Conservation (phyloP, 1,140 invertebrate genomes). For the Leptopilina boulardi region DNA sequence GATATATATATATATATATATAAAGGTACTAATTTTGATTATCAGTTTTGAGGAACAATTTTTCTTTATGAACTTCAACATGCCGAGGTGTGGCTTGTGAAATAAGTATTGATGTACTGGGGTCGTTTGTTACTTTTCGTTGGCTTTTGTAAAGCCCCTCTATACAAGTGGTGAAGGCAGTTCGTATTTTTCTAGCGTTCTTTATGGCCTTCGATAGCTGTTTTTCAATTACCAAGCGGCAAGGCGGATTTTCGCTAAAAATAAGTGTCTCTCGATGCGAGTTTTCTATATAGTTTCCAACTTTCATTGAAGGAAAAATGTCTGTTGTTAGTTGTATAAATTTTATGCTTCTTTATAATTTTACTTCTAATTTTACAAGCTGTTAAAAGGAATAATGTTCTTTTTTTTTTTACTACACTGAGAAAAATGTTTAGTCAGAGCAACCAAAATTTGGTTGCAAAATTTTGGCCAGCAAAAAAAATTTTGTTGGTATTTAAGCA, state of each 20-base stretch:
- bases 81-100: conserved; percentile 17
- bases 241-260: conserved; percentile 33
- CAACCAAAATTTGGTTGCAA: too few relatives aligned
- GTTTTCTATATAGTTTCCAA: not conserved
- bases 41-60: not conserved
- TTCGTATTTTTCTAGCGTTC: conserved; percentile 57
- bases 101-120: conserved; percentile 30
- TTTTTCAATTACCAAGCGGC: conserved; percentile 61
- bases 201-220: conserved; percentile 57
- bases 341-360: not conserved
- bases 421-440: too few relatives aligned
- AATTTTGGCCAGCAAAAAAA: too few relatives aligned
- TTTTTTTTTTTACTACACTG: too few relatives aligned
- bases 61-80: not conserved
- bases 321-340: not conserved
- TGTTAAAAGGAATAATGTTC: too few relatives aligned
- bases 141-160: conserved; percentile 49
- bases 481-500: too few relatives aligned
- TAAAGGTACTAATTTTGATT: too few relatives aligned
- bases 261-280: conserved; percentile 31
- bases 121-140: conserved; percentile 61
- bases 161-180: conserved; percentile 54
- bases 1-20: too few relatives aligned
- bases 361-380: not conserved
- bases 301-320: conserved; percentile 18